Conservation (phyloP, 2,888 invertebrate genomes). For the Troides helena region DNA sequence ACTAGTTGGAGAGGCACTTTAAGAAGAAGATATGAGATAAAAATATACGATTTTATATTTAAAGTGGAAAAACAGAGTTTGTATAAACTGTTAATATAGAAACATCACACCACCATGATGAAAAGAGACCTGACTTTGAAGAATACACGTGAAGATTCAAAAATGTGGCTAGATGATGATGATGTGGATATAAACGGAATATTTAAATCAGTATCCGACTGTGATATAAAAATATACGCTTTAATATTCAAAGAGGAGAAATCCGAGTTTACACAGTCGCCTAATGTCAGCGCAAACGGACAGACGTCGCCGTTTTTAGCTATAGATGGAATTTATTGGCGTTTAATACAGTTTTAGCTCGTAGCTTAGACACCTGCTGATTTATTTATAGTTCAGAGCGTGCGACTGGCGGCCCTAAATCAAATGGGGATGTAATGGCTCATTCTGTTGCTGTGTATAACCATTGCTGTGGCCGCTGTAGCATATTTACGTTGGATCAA, state of each 20-base stretch:
- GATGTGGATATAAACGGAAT: slow-evolving; percentile 6
- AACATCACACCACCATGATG: no score
- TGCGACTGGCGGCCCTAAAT: slow-evolving; percentile 35
- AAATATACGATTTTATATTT: no score
- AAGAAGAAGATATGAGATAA: no score
- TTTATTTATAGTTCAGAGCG: slow-evolving; percentile 39
- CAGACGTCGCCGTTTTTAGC: slow-evolving; percentile 33
- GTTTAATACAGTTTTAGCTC: slow-evolving; percentile 37
- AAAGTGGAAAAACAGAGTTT: no score
- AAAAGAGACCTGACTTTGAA: no score
- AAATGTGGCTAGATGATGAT: no score
- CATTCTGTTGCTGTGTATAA: slow-evolving; percentile 10
- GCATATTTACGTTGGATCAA: no score
- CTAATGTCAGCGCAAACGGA: slow-evolving; percentile 35
- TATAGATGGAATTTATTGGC: slow-evolving; percentile 36
- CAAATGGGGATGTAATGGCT: slow-evolving; percentile 31
- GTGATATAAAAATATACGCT: slow-evolving; percentile 24
- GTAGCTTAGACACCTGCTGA: slow-evolving; percentile 41
- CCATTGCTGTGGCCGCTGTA: no score
- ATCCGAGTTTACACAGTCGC: slow-evolving; percentile 20
- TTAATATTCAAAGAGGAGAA: slow-evolving; percentile 3
- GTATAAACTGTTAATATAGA: no score
- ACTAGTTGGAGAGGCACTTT: no score
- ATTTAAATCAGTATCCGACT: slow-evolving; percentile 15
- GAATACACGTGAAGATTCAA: no score